Percentiles rank a stretch among this genome's conserved stretches.
These are phyloP conservation scores for Aphelocoma californica DNA, from an alignment of 2,797 vertebrate genomes.

Conservation along the genomic window DNA sequence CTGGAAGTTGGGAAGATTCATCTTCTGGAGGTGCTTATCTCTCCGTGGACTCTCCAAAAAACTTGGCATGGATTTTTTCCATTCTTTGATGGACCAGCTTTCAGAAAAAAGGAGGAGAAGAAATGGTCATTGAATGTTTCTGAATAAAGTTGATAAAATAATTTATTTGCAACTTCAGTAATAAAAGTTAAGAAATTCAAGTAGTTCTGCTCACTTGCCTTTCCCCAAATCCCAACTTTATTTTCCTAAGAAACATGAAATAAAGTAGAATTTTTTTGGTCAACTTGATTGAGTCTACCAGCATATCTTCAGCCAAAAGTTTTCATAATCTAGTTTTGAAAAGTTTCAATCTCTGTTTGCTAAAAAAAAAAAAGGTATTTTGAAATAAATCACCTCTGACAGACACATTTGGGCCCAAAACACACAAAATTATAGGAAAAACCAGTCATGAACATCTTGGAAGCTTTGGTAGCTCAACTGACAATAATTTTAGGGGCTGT, in stretches of 20 bases:
- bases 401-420: not conserved
- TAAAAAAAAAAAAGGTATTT: not conserved
- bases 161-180: not conserved
- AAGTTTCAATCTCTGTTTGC: not conserved
- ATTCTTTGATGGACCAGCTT: not conserved
- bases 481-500: not conserved
- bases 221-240: not conserved
- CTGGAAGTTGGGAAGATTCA: not conserved
- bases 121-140: not conserved
- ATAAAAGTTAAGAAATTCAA: not conserved
- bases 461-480: not conserved
- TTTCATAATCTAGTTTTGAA: not conserved
- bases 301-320: not conserved
- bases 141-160: not conserved
- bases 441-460: not conserved
- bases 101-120: not conserved
- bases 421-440: not conserved
- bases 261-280: not conserved
- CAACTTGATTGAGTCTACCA: not conserved
- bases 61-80: not conserved
- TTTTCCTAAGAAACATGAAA: not conserved
- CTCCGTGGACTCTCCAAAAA: not conserved
- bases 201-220: not conserved
- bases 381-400: not conserved
- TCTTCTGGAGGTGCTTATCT: not conserved